Evolutionary conservation across 2,797 vertebrate species (phyloP), one percentile per base, ranked within the genome.

Genomic region (Ctenopoma multispine): DNA sequence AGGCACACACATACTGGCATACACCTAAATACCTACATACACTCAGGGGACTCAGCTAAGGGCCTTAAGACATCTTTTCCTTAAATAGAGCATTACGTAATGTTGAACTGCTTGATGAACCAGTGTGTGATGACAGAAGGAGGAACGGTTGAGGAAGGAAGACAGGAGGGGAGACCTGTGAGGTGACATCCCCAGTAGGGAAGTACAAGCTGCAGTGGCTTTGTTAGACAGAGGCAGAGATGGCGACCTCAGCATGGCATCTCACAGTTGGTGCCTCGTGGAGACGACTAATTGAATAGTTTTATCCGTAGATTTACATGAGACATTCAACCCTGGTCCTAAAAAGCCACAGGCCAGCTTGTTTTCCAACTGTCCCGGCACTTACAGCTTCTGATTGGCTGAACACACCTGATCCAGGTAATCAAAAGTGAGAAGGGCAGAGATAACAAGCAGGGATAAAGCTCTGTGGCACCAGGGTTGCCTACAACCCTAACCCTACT

Each of bases 191-290:
- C 66, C 64, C 56, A 61, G 57, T 49, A 55, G 58, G 79, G 77
- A 76, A 65, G 71, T 75, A 85, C 73, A 72, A 82, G 78, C 41
- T 6, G 44, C 29, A 17, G 40, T 57, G 76, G 36, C 64, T 82
- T 78, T 83, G 74, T 84, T 51, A 44, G 73, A 46, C 63, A 82
- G 69, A 76, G 41, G 46, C 72, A 81, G 83, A 82, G 75, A 67
- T 11, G 14, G 65, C 80, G 62, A 82, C 71, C 78, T 74, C 84
- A 73, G 84, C 72, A 7, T 54, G 75, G 36, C 53, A 41, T 51
- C 81, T 66, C 70, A 59, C 38, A 53, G 56, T 64, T 48, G 62
- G 72, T 12, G 63, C 80, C 78, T 81, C 55, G 2, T 4, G 53
- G 54, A 59, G 31, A 49, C 64, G 79, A 85, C 20, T 29, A 48